Conservation (phyloP, 2,797 vertebrate species). For the Lateolabrax maculatus region DNA sequence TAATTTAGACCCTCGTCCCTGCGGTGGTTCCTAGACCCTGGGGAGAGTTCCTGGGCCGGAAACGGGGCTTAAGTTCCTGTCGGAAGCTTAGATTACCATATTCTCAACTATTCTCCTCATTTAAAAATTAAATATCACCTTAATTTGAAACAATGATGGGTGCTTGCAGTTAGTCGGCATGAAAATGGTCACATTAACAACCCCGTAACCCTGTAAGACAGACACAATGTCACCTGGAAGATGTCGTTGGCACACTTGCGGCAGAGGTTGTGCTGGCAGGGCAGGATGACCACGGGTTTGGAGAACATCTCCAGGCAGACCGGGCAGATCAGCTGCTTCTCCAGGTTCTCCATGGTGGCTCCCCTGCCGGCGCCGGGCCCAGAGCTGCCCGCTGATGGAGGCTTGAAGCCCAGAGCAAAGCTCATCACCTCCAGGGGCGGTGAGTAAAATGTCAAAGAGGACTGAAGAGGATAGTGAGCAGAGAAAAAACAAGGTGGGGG, state of each 20-base stretch:
- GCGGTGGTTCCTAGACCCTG: too few relatives aligned
- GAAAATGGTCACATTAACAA: background rate
- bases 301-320: slow-evolving; percentile 87
- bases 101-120: background rate
- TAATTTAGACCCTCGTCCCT: too few relatives aligned
- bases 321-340: slow-evolving; percentile 88
- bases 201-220: too few relatives aligned
- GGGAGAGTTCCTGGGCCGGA: too few relatives aligned
- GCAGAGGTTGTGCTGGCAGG: slow-evolving; percentile 90
- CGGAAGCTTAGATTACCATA: background rate
- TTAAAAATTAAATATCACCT: background rate
- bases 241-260: slow-evolving; percentile 88
- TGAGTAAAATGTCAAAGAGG: background rate
- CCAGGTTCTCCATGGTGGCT: slow-evolving; percentile 87
- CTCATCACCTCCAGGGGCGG: slow-evolving; percentile 81
- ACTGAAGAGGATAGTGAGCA: background rate
- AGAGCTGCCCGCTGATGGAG: slow-evolving; percentile 86
- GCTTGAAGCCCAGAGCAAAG: slow-evolving; percentile 88
- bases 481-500: background rate
- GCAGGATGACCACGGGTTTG: slow-evolving; percentile 89
- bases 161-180: too few relatives aligned
- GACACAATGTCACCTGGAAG: slow-evolving; percentile 82
- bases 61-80: background rate
- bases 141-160: background rate
- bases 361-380: slow-evolving; percentile 54